Base-by-base conservation (phyloP, 2,113 vertebrate genomes). In the Ceyx margarethae region DNA sequence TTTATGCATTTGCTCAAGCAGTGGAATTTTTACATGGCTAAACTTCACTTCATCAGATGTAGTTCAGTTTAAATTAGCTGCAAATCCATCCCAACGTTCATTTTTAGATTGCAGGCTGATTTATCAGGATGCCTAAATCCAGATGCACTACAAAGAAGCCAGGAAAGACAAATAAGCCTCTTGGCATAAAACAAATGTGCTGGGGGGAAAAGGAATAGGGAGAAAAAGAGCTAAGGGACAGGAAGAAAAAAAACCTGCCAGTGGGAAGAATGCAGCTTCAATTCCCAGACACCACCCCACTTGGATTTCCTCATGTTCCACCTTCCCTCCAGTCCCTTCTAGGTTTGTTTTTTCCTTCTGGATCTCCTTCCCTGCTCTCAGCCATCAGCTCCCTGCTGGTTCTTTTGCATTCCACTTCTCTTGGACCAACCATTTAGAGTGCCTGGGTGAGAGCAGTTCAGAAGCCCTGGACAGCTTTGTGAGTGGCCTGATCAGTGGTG, bases 131-230 rank as follows among this genome's bases (percentile, higher is more conserved):
- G 69, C 80, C 89, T 81, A 91, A 81, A 92, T 75, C 77, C 71
- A 95, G 88, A 95, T 73, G 83, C 81, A 87, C 88, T 81, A 81
- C 83, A 90, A 95, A 95, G 76, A 94, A 93, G 77, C 25, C 71
- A 87, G 74, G 62, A 85, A 85, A 95, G 78, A 81, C 54, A 94
- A 93, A 95, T 84, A 95, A 91, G 69, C 54, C 58, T 93, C 81
- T 79, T 90, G 77, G 77, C 74, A 87, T 69, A 84, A 81, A 88
- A 75, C 66, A 88, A 93, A 95, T 84, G 68, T 86, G 80, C 69
- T n/a, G 7, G 21, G 31, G 31, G 37, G 4, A 53, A 72, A 84
- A 89, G 19, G 84, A 92, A 89, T 45, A 17, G 43, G 43, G 43
- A 17, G 43, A 82, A 40, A 62, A 80, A 79, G 35, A 57, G 18